Base-by-base conservation (phyloP, 2,113 vertebrate genomes). In the Alectura lathami region DNA sequence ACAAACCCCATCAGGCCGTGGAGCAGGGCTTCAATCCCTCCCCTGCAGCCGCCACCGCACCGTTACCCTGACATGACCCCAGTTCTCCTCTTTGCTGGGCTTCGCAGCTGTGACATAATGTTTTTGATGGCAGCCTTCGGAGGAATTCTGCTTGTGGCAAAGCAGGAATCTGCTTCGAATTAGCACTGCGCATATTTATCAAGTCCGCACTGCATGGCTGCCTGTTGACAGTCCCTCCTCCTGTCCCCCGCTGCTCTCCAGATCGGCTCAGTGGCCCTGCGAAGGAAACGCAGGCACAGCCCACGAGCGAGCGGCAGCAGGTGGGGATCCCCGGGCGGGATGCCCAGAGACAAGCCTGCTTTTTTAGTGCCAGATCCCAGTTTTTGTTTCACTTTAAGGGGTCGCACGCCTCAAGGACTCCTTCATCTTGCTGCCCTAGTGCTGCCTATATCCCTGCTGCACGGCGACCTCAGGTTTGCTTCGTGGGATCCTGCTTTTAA, bases 11-110 rank as follows among this genome's bases (percentile, higher is more conserved):
- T 7, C 89, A 32, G 86, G 88, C 93, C 2, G 3, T 82, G 92
- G 91, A 96, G 53, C 84, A 51, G 68, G 91, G 93, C 88, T 97
- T 74, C 91, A 91, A 57, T 93, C 84, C 8, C 88, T 92, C 56
- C 94, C 89, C 91, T 83, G 51, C 96, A 90, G 96, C 96, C 97
- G 97, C 94, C 94, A 89, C 97, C 94, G 1, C 92, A 56, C 92
- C 63, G 85, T 85, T 98, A 93, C 97, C 97, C 98, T 97, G 83
- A 94, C 20, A 2, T 91, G 96, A 97, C 97, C 97, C 90, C 64
- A 38, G 11, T 97, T 97, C 98, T 97, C 96, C 96, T 85, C 91
- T 84, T 93, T 89, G 89, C 42, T 67, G 43, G 91, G 63, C 85
- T 91, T 60, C 17, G 1, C 93, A 91, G 92, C 96, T 94, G 89